Base-by-base conservation (phyloP, 2,113 vertebrate species). In the Puma concolor region DNA sequence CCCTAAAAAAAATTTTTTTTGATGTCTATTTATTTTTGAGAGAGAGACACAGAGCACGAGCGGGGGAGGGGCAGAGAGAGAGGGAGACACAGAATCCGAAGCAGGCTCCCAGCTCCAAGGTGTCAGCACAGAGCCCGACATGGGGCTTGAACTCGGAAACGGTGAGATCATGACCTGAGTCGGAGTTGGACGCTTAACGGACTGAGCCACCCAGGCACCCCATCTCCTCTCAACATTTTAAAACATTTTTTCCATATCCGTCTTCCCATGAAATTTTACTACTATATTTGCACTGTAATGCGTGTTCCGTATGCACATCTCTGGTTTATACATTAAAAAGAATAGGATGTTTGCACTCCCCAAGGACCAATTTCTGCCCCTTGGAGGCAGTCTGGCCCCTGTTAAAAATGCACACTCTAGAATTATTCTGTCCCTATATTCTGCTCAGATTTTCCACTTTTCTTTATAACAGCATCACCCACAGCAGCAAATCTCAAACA, bases 261-360 rank as follows among this genome's bases (percentile, higher is more conserved):
- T 31, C 7, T 50, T 36, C 72, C 29, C 52, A 4, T 38, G 27
- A 71, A 7, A 80, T 5, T 63, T 72, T 31, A 25, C 63, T 5
- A 33, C 9, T 48, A 16, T 8, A 0, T 14, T 44, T 5, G 1
- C 23, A 4, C 31, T 31, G 0, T 3, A 13, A 25, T 33, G 41
- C 6, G 2, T 0, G 1, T 41, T 27, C 33, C 19, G 1, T 38
- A 4, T 9, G 2, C 6, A n/a, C 7, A 33, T 13, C 21, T 44
- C 29, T 33, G 69, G 12, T 31, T 66, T 52, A 38, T 15, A 38
- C 13, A 9, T 38, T 23, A 60, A 71, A 71, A 88, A 31, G 25
- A 31, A 57, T 31, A 19, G 0, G 14, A 48, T 85, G 12, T 15
- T 50, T 31, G 38, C 12, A 48, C 12, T 63, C 16, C 50, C 1